Evolutionary conservation across 2,888 invertebrate species (phyloP).

Genomic region (Drosophila pseudotakahashii): DNA sequence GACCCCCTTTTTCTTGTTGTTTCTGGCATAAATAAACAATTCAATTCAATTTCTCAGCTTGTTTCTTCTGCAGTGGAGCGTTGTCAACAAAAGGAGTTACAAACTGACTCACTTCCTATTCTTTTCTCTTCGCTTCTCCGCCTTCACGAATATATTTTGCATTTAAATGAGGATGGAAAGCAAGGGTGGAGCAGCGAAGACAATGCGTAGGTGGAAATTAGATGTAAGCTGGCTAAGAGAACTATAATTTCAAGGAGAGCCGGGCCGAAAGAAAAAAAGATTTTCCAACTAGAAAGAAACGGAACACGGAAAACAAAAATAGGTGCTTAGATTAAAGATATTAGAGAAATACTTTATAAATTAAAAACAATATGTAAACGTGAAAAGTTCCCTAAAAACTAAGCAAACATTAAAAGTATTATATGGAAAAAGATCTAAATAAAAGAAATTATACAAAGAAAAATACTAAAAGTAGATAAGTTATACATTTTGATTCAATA

Average conservation of each 20-base stretch:
- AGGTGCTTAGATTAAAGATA: too few relatives aligned
- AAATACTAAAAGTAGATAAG: too few relatives aligned
- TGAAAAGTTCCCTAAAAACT: too few relatives aligned
- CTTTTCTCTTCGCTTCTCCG: constrained; percentile 17
- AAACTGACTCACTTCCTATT: constrained; percentile 49
- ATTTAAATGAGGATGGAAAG: constrained; percentile 63
- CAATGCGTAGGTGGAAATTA: constrained; percentile 67
- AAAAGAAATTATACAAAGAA: too few relatives aligned
- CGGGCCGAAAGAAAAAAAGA: constrained; percentile 35
- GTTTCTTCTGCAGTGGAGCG: constrained; percentile 32
- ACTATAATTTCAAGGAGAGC: constrained; percentile 51
- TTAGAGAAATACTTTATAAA: too few relatives aligned
- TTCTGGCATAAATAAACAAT: constrained; percentile 79
- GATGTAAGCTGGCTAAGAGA: constrained; percentile 50
- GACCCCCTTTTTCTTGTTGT: constrained; percentile 20
- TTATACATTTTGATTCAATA: too few relatives aligned
- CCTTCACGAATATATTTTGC: constrained; percentile 62
- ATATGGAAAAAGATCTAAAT: too few relatives aligned
- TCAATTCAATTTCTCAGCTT: constrained; percentile 70
- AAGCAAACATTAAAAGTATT: too few relatives aligned
- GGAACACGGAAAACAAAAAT: too few relatives aligned
- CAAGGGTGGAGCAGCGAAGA: constrained; percentile 11
- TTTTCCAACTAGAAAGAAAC: constrained; percentile 21
- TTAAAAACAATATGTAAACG: too few relatives aligned
- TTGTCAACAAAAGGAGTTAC: constrained; percentile 67